These are phyloP conservation scores for Ecliptopera silaceata DNA, from an alignment of 2,888 invertebrate genomes.

Conservation along the genomic window DNA sequence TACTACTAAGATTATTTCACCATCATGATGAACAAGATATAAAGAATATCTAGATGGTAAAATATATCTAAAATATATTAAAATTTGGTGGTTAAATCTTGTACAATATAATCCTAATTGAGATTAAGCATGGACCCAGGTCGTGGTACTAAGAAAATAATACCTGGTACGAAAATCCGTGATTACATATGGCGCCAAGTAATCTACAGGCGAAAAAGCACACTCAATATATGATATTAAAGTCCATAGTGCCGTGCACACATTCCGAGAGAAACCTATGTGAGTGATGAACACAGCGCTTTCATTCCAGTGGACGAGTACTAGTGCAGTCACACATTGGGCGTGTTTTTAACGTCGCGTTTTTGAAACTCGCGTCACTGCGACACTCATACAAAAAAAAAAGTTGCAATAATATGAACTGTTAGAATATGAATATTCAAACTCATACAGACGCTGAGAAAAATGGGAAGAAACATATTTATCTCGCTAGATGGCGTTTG, in stretches of 20 bases:
- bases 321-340: neutral
- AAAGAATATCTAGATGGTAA: constrained; percentile 1
- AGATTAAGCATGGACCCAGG: constrained; percentile 62
- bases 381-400: too few relatives aligned
- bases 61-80: constrained; percentile 59
- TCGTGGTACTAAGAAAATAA: constrained; percentile 16
- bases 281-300: constrained; percentile 29
- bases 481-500: too few relatives aligned
- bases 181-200: constrained; percentile 43
- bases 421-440: too few relatives aligned
- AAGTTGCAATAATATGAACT: too few relatives aligned
- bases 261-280: constrained; percentile 39
- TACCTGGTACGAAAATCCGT: constrained; percentile 26
- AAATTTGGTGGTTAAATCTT: constrained; percentile 81
- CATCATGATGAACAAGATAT: constrained; percentile 13
- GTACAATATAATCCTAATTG: constrained; percentile 72
- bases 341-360: neutral
- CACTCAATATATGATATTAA: constrained; percentile 44
- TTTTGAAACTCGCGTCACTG: too few relatives aligned
- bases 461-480: too few relatives aligned
- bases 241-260: constrained; percentile 60
- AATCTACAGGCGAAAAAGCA: constrained; percentile 53
- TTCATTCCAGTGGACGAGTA: neutral
- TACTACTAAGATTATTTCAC: constrained; percentile 26
- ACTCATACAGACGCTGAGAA: too few relatives aligned